Percentiles rank a stretch among this genome's conserved stretches.
Conservation (phyloP, 2,797 vertebrate genomes). For the Ciconia nigra region DNA sequence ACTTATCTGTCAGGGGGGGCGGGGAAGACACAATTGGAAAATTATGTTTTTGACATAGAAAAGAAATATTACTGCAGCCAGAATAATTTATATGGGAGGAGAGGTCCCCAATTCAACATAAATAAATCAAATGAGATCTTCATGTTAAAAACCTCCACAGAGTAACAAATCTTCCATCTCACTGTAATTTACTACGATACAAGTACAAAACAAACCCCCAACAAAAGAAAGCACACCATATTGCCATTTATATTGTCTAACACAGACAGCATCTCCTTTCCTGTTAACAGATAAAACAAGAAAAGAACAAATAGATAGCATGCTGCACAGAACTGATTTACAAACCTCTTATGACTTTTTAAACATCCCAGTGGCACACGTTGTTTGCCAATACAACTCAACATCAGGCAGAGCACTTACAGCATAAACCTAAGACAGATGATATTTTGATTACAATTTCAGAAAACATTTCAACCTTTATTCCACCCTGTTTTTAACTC, state of each 20-base stretch:
- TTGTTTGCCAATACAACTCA: slow-evolving; percentile 7
- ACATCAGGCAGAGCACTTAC: slow-evolving; percentile 1
- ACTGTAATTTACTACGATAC: not conserved
- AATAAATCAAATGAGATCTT: not conserved
- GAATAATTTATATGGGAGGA: not conserved
- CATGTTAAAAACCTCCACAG: not conserved
- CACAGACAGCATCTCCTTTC: not conserved
- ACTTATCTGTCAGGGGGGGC: not conserved
- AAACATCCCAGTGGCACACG: not conserved
- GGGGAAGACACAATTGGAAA: not conserved
- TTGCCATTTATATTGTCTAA: not conserved
- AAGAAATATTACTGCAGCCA: not conserved
- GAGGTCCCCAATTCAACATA: not conserved
- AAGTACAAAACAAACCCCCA: not conserved
- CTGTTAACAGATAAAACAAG: slow-evolving; percentile 4
- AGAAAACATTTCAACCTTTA: slow-evolving; percentile 14
- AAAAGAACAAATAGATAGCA: slow-evolving; percentile 29
- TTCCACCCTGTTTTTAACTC: slow-evolving; percentile 8
- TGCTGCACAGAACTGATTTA: not conserved
- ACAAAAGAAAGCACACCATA: not conserved
- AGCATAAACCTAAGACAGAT: not conserved
- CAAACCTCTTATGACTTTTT: slow-evolving; percentile 37
- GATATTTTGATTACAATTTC: slow-evolving; percentile 24
- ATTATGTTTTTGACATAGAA: not conserved
- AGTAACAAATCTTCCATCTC: not conserved